Evolutionary conservation across 2,113 vertebrate species (phyloP).

Genomic region (Tamias sibiricus): DNA sequence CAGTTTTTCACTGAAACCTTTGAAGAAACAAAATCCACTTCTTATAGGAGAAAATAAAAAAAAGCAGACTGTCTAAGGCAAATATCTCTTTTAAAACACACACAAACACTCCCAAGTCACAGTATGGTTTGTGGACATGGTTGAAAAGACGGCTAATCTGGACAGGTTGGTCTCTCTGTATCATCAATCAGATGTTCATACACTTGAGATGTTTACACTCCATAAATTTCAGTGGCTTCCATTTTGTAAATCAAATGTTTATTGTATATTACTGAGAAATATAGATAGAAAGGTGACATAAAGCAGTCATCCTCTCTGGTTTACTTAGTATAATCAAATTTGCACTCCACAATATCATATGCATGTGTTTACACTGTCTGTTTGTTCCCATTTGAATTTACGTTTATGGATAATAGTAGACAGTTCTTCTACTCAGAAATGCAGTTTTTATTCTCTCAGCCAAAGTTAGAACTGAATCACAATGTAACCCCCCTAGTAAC

Average conservation of each 20-base stretch:
- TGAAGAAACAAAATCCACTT: background rate
- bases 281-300: background rate
- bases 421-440: background rate
- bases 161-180: background rate
- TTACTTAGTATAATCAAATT: conserved; percentile 71
- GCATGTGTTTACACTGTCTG: background rate
- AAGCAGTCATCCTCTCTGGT: conserved; percentile 28
- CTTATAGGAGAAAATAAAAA: conserved; percentile 54
- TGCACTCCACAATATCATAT: background rate
- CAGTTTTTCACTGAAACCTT: background rate
- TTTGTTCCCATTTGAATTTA: conserved; percentile 27
- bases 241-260: conserved; percentile 71
- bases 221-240: conserved; percentile 52
- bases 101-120: background rate
- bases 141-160: background rate
- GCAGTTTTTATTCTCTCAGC: background rate
- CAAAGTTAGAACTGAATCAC: background rate
- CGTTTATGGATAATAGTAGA: background rate
- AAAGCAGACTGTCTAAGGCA: background rate
- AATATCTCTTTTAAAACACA: background rate
- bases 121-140: background rate
- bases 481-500: background rate
- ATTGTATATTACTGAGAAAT: background rate
- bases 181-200: conserved; percentile 57
- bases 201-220: conserved; percentile 34